Percentiles rank a stretch among this genome's conserved stretches.
Conservation (phyloP, 2,888 invertebrate species). For the Acanthosepion esculentum region DNA sequence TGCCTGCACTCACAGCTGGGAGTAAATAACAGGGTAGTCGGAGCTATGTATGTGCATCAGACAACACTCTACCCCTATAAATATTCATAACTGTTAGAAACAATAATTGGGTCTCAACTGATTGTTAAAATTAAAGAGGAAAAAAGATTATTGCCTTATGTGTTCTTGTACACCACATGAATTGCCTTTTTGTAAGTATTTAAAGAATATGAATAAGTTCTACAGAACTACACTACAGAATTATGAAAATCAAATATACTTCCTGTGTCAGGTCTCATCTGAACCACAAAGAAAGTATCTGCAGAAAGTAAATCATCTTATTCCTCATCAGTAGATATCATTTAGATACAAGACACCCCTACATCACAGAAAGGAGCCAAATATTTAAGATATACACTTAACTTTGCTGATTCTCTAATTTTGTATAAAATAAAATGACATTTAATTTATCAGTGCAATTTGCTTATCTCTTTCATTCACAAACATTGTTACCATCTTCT, state of each 20-base stretch:
- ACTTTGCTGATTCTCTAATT: background rate
- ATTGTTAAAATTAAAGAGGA: too few relatives aligned
- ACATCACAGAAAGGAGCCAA: background rate
- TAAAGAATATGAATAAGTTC: too few relatives aligned
- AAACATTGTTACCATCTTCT: background rate
- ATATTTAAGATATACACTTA: background rate
- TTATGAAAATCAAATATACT: background rate
- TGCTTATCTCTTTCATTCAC: background rate
- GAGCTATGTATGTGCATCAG: too few relatives aligned
- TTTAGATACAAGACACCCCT: background rate
- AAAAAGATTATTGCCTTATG: too few relatives aligned
- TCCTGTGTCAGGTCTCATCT: background rate
- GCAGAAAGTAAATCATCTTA: background rate
- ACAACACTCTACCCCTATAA: too few relatives aligned
- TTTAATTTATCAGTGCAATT: background rate
- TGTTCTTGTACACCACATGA: too few relatives aligned
- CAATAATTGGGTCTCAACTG: too few relatives aligned
- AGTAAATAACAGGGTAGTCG: too few relatives aligned
- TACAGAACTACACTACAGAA: background rate
- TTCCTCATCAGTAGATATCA: background rate
- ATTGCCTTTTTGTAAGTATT: too few relatives aligned
- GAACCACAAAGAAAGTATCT: background rate
- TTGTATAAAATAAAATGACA: background rate
- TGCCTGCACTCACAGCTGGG: too few relatives aligned
- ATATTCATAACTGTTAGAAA: too few relatives aligned